Evolutionary conservation across 2,888 invertebrate genomes (phyloP), one percentile per base, ranked within the genome.

Genomic region (Melanophora roralis): DNA sequence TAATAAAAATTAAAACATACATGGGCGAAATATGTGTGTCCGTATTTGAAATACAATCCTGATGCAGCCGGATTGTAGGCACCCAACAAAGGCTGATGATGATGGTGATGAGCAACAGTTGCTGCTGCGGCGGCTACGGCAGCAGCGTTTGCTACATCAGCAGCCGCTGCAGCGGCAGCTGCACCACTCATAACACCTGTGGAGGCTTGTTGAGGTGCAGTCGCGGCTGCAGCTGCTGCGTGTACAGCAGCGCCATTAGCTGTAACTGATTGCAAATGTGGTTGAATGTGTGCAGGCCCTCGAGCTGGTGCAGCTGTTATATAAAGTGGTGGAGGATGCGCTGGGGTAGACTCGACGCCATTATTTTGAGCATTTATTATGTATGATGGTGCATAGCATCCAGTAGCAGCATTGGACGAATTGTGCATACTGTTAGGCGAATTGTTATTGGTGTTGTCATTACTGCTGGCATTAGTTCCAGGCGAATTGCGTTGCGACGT

Each of bases 81-180:
- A 89, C 92, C 85, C 90, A 92, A 82, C 89, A 90, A 83, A 89
- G 91, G 21, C 89, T 90, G 83, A 89, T 90, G 83, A 82, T 89
- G 14, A 89, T 91, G 65, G 83, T 88, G 78, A 60, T 83, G 78
- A 36, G 83, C 83, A 51, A 83, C 84, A 87, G 87, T 1, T 14
- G 82, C 84, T 11, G 83, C 85, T 14, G 84, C 85, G 12, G 85
- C 85, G n/a, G 84, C 82, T 85, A 90, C 73, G 87, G 91, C 60
- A 88, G 88, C 77, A 45, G 80, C 81, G 23, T 86, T 83, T 19
- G 85, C 87, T 12, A 83, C 85, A 59, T 78, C 82, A 72, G 85
- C 83, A 14, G 85, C 86, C 49, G 85, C 83, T 79, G 84, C 85
- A 62, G 86, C 85, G 19, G 84, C 85, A 62, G 84, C 83, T 65